Evolutionary conservation across 2,797 vertebrate genomes (phyloP).

Genomic region (Gephyroberyx darwinii): DNA sequence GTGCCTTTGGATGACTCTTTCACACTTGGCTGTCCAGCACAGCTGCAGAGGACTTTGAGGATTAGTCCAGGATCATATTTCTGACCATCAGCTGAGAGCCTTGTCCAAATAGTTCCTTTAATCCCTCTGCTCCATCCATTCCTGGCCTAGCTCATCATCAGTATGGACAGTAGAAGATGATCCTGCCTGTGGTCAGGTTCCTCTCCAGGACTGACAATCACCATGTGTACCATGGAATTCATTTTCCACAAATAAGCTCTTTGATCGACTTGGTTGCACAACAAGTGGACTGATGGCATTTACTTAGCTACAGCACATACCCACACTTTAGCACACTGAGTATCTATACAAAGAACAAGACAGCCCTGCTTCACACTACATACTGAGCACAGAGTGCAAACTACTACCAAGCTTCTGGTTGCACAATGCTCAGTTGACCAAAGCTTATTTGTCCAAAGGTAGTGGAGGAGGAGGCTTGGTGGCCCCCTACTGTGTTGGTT

Average conservation of each 20-base stretch:
- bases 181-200: too few relatives aligned
- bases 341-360: constrained; percentile 58
- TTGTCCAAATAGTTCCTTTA: constrained; percentile 78
- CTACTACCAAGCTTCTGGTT: too few relatives aligned
- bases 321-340: constrained; percentile 61
- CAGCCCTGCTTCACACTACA: constrained; percentile 32
- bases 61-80: constrained; percentile 81
- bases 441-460: too few relatives aligned
- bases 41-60: constrained; percentile 80
- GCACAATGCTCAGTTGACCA: too few relatives aligned
- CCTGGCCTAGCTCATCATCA: constrained; percentile 10
- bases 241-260: constrained; percentile 40
- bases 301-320: constrained; percentile 36
- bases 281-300: constrained; percentile 50
- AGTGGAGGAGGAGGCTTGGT: too few relatives aligned
- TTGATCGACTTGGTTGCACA: constrained; percentile 52
- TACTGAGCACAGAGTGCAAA: constrained; percentile 5
- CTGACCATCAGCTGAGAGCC: constrained; percentile 78
- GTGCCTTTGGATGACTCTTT: constrained; percentile 73
- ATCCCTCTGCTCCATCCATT: constrained; percentile 62
- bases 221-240: too few relatives aligned
- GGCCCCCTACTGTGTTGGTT: too few relatives aligned
- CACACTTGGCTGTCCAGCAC: constrained; percentile 67
- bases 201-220: too few relatives aligned
- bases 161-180: too few relatives aligned